Evolutionary conservation across 1,140 invertebrate species (phyloP).

Genomic region (Geopemphigus sp.): DNA sequence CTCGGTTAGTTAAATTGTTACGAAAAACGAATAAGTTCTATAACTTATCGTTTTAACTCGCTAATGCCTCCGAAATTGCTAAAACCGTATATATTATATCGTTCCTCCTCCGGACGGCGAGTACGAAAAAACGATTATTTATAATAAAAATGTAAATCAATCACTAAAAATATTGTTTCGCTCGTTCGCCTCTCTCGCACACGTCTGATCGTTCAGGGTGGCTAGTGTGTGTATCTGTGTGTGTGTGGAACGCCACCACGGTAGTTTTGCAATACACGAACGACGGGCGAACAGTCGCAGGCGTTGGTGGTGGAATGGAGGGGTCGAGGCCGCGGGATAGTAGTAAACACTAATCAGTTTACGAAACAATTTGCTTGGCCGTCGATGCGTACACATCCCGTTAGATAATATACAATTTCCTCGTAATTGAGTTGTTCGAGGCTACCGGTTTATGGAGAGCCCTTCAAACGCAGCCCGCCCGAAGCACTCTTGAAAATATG

Average conservation of each 20-base stretch:
- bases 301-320: too few relatives aligned
- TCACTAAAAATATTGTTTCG: conserved; percentile 27
- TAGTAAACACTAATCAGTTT: conserved; percentile 49
- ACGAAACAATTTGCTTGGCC: conserved; percentile 50
- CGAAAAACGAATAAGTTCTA: too few relatives aligned
- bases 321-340: not conserved
- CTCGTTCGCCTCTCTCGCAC: not conserved
- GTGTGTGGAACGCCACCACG: too few relatives aligned
- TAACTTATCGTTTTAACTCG: too few relatives aligned
- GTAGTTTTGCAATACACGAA: too few relatives aligned
- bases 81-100: too few relatives aligned
- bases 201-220: too few relatives aligned
- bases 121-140: too few relatives aligned
- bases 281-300: too few relatives aligned
- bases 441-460: conserved; percentile 48
- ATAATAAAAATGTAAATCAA: conserved; percentile 44
- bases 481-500: conserved; percentile 48
- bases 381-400: conserved; percentile 45
- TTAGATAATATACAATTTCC: conserved; percentile 50
- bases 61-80: too few relatives aligned
- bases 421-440: conserved; percentile 49
- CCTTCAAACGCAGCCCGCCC: conserved; percentile 47
- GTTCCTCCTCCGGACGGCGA: not conserved
- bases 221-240: too few relatives aligned
- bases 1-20: too few relatives aligned